Evolutionary conservation across 2,888 invertebrate species (phyloP).

Genomic region (Elgonia sp.): DNA sequence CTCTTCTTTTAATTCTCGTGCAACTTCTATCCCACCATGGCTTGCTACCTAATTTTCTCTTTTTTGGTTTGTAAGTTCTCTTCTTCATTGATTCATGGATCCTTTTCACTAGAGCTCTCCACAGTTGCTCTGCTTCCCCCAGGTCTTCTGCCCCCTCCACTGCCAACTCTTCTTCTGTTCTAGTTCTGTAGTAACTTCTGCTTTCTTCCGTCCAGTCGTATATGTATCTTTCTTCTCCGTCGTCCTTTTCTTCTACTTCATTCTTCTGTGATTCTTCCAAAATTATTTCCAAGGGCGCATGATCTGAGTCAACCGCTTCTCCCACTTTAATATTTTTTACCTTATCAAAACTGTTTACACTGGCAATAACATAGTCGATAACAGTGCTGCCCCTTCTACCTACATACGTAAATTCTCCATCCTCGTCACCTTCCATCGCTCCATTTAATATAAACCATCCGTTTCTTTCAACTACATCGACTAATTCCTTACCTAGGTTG

Average conservation of each 20-base stretch:
- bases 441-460: slow-evolving; percentile 74
- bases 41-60: slow-evolving; percentile 5
- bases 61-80: neutral
- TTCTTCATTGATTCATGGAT: slow-evolving; percentile 18
- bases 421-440: slow-evolving; percentile 59
- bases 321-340: slow-evolving; percentile 37
- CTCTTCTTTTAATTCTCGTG: neutral
- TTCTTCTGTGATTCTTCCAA: neutral
- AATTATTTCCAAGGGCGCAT: slow-evolving; percentile 45
- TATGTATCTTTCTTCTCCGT: neutral
- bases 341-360: slow-evolving; percentile 24
- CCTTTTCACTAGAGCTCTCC: neutral
- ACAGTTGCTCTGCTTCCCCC: neutral
- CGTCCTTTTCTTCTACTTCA: neutral
- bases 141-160: no score
- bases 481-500: slow-evolving; percentile 52
- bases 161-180: no score
- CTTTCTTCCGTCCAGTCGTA: slow-evolving; percentile 19
- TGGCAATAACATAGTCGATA: slow-evolving; percentile 70
- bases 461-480: slow-evolving; percentile 51
- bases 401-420: slow-evolving; percentile 70
- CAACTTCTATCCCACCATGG: slow-evolving; percentile 27
- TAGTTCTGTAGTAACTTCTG: no score
- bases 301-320: slow-evolving; percentile 68
- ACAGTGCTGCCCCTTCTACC: slow-evolving; percentile 64